Evolutionary conservation across 1,140 invertebrate species (phyloP).

Genomic region (Agrilus planipennis): DNA sequence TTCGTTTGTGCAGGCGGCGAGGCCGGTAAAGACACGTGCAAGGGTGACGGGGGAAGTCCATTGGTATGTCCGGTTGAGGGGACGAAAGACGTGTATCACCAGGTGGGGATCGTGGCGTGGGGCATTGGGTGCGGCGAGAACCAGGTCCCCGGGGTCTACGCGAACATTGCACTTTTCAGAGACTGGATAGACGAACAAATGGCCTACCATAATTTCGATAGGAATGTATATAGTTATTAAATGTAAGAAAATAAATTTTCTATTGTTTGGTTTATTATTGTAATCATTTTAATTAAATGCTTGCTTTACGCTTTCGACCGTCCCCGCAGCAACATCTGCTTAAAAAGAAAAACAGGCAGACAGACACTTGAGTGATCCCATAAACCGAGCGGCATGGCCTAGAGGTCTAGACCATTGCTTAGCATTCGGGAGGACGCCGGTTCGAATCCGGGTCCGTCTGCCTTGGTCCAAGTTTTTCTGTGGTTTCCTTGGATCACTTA

Average conservation of each 20-base stretch:
- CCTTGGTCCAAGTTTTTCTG: too few species aligned
- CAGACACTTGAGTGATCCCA: too few species aligned
- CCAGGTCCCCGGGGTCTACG: slow-evolving; percentile 57
- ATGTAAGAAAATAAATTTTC: too few species aligned
- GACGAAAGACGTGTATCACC: slow-evolving; percentile 29
- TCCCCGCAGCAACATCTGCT: too few species aligned
- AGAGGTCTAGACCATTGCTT: too few species aligned
- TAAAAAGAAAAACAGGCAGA: too few species aligned
- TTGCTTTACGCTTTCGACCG: too few species aligned
- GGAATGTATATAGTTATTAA: slow-evolving; percentile 15
- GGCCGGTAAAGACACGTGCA: slow-evolving; percentile 51
- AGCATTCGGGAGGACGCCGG: too few species aligned
- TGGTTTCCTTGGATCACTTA: too few species aligned
- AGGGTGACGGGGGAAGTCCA: slow-evolving; percentile 45
- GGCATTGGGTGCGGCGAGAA: slow-evolving; percentile 45
- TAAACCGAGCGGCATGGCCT: too few species aligned
- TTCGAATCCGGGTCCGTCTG: too few species aligned
- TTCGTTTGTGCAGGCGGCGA: slow-evolving; percentile 69
- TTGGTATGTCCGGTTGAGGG: slow-evolving; percentile 39
- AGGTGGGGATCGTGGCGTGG: slow-evolving; percentile 41
- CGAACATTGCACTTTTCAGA: slow-evolving; percentile 43
- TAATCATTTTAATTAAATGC: too few species aligned
- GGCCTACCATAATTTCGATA: slow-evolving; percentile 13
- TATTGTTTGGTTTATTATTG: slow-evolving; percentile 43
- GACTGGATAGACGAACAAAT: slow-evolving; percentile 48